These are phyloP conservation scores for Parnassius glacialis DNA, from an alignment of 2,888 invertebrate species.

Conservation along the genomic window DNA sequence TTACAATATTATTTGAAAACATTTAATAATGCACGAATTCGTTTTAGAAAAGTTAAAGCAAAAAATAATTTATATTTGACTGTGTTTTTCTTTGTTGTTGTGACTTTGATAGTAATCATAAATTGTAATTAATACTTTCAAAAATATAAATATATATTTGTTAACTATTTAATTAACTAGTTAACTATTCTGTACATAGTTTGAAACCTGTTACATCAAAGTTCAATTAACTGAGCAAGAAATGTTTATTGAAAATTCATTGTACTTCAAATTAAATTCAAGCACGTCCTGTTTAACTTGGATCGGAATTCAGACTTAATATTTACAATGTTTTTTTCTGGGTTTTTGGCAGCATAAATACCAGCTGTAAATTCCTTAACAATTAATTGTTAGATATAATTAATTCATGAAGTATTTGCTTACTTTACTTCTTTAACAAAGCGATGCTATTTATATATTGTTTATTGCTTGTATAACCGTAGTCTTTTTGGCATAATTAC, in stretches of 20 bases:
- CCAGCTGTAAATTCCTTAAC: constrained; percentile 1
- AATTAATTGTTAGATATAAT: constrained; percentile 7
- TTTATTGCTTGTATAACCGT: background rate
- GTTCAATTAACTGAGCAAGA: background rate
- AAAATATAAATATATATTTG: no score
- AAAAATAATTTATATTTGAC: no score
- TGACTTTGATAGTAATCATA: no score
- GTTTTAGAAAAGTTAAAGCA: no score
- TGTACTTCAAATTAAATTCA: background rate
- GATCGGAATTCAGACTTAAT: background rate
- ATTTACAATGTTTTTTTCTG: background rate
- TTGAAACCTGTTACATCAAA: background rate
- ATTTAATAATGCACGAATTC: no score
- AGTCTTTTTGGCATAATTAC: background rate
- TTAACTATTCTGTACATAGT: background rate
- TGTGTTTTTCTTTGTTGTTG: no score
- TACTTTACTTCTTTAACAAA: background rate
- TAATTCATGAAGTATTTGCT: background rate
- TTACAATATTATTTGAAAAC: background rate
- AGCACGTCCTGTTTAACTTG: background rate
- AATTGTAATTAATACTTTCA: no score
- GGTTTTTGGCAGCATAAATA: background rate
- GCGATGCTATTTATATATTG: background rate
- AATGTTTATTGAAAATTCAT: background rate
- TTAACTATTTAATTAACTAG: background rate